phyloP scores from a whole-genome alignment of 2,888 invertebrate species.

The Cancer borealis region DNA sequence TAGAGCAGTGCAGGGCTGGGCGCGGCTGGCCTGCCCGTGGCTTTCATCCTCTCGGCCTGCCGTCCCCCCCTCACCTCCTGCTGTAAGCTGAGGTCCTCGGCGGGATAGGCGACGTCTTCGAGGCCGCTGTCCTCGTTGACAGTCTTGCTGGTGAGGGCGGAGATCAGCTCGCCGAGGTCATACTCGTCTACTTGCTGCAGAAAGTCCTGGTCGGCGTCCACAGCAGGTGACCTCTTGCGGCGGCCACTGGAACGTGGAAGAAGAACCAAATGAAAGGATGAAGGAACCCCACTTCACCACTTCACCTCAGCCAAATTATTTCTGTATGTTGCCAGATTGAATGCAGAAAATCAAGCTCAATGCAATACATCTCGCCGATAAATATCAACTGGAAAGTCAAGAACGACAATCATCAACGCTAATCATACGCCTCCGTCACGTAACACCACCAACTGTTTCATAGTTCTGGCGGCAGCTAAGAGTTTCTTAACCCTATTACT shows the following conservation, averaged over 20 bases:
- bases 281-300: not conserved
- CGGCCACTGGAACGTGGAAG: constrained; percentile 62
- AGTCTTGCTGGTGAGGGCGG: constrained; percentile 51
- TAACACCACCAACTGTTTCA: too few relatives aligned
- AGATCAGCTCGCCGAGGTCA: constrained; percentile 56
- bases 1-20: constrained; percentile 38
- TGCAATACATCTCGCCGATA: too few relatives aligned
- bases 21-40: constrained; percentile 4
- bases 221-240: constrained; percentile 68
- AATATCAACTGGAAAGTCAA: not conserved
- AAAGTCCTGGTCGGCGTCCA: constrained; percentile 51
- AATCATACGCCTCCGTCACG: too few relatives aligned
- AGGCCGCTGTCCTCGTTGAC: constrained; percentile 31
- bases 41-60: constrained; percentile 39
- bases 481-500: not conserved
- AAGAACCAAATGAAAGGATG: not conserved
- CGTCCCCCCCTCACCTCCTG: constrained; percentile 28
- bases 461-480: too few relatives aligned
- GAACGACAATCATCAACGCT: too few relatives aligned
- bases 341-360: not conserved
- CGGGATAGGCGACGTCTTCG: constrained; percentile 43
- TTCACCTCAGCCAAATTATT: not conserved
- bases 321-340: not conserved
- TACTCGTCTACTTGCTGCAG: constrained; percentile 42
- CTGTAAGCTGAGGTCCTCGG: constrained; percentile 33